These are phyloP conservation scores for Danio jaintianensis DNA, from an alignment of 2,797 vertebrate genomes.

Conservation along the genomic window DNA sequence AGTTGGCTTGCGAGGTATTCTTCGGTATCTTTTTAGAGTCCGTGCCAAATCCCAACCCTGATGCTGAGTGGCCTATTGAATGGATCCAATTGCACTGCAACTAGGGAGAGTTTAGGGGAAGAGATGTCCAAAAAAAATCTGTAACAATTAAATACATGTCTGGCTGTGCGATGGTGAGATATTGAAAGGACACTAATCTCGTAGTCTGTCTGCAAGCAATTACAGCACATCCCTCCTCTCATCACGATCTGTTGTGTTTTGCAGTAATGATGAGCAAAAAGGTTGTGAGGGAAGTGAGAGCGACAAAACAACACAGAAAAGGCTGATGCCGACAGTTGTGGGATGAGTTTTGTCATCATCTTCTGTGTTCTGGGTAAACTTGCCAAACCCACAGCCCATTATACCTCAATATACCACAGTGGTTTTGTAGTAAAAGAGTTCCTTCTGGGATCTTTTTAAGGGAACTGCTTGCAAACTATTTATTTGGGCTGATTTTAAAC, in stretches of 20 bases:
- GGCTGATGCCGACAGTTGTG: constrained; percentile 28
- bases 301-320: constrained; percentile 26
- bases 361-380: neutral
- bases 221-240: neutral
- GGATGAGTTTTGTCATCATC: constrained; percentile 11
- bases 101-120: constrained; percentile 41
- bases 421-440: too few relatives aligned
- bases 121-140: constrained; percentile 37
- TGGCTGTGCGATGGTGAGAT: constrained; percentile 28
- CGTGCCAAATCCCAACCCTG: constrained; percentile 36
- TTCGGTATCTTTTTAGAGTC: neutral
- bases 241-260: constrained; percentile 6
- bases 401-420: neutral
- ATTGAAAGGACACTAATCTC: neutral
- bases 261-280: constrained; percentile 16
- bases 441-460: too few relatives aligned
- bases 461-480: too few relatives aligned
- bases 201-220: neutral
- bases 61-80: constrained; percentile 34
- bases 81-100: constrained; percentile 36
- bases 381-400: neutral
- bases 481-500: too few relatives aligned
- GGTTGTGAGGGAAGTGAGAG: constrained; percentile 39
- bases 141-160: constrained; percentile 39
- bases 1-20: constrained; percentile 16